A percentile compares a stretch with the other conserved stretches of the same genome.
Conservation (phyloP, 2,888 invertebrate species). For the Acleris literana region DNA sequence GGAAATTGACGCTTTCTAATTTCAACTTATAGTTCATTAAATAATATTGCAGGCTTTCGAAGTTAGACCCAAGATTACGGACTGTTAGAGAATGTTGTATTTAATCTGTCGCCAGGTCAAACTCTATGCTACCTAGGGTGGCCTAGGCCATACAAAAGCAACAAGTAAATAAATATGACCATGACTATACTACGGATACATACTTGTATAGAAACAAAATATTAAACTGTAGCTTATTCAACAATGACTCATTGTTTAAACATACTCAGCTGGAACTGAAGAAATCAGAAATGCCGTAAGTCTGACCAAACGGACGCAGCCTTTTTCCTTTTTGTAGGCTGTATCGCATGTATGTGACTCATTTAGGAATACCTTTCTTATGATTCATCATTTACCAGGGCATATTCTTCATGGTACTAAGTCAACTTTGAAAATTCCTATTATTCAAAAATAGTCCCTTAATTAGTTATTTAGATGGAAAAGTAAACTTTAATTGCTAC, state of each 20-base stretch:
- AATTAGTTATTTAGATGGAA: too few relatives aligned
- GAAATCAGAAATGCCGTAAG: constrained; percentile 15
- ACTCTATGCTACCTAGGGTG: too few relatives aligned
- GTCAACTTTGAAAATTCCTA: neutral
- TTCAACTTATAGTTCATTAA: too few relatives aligned
- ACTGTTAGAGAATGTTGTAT: too few relatives aligned
- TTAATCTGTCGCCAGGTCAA: too few relatives aligned
- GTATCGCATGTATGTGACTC: neutral
- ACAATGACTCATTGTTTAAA: constrained; percentile 21
- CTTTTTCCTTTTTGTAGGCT: constrained; percentile 28
- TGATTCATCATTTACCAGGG: constrained; percentile 23
- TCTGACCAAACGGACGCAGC: constrained; percentile 1
- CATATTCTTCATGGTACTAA: neutral
- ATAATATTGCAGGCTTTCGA: too few relatives aligned
- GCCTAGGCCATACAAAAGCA: too few relatives aligned
- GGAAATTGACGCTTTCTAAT: too few relatives aligned
- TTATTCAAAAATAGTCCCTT: neutral
- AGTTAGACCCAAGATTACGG: too few relatives aligned
- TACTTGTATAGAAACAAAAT: neutral
- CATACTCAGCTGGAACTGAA: constrained; percentile 7
- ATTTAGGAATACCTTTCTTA: constrained; percentile 25
- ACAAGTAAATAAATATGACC: too few relatives aligned
- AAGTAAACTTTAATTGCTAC: too few relatives aligned
- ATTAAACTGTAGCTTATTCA: neutral
- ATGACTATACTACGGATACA: too few relatives aligned